Conservation (phyloP, 2,888 invertebrate species). For the Disparrhopalites patrizii region DNA sequence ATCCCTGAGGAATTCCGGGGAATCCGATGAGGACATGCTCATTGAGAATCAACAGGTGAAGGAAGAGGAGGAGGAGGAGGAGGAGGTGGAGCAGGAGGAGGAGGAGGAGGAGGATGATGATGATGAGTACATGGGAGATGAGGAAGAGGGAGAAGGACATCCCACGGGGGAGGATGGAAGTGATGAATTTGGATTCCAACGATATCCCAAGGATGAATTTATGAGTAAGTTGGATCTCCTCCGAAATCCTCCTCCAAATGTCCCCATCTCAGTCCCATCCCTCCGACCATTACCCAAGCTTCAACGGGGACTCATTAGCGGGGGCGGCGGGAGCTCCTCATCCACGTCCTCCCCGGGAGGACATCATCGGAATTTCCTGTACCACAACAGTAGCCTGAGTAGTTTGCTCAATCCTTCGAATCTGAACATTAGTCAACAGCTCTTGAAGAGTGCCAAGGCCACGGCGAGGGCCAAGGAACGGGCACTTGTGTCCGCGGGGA, state of each 20-base stretch:
- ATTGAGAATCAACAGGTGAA: no score
- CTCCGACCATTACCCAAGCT: slow-evolving; percentile 3
- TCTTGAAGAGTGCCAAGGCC: not conserved
- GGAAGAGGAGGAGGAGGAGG: no score
- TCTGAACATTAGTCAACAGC: not conserved
- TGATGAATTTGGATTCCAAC: no score
- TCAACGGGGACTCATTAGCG: not conserved
- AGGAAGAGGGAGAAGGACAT: not conserved
- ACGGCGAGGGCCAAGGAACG: not conserved
- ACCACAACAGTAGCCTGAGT: not conserved
- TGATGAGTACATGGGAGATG: not conserved
- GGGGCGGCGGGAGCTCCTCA: not conserved
- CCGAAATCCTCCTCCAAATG: slow-evolving; percentile 3
- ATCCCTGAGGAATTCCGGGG: no score
- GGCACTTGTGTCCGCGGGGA: not conserved
- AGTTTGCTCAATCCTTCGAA: not conserved
- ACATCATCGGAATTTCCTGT: not conserved
- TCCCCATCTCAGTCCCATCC: slow-evolving; percentile 2
- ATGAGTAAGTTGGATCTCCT: not conserved
- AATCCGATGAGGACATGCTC: no score
- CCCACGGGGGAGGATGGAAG: no score
- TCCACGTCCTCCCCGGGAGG: no score
- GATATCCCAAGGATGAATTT: slow-evolving; percentile 6
- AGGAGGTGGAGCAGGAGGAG: not conserved
- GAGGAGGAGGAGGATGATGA: not conserved